Conservation (phyloP, 2,888 invertebrate species). For the Unio delphinus region DNA sequence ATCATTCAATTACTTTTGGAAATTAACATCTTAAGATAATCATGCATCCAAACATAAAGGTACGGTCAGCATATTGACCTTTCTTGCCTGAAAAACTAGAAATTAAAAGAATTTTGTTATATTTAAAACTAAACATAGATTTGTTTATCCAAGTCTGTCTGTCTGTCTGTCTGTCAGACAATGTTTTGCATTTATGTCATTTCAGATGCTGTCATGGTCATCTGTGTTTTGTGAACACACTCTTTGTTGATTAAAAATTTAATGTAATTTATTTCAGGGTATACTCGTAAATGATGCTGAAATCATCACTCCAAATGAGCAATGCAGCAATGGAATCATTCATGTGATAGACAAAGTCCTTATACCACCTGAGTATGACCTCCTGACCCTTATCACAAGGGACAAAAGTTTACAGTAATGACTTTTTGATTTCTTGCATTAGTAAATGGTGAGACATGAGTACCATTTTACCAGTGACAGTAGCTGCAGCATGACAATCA, state of each 20-base stretch:
- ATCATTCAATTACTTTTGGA: too few relatives aligned
- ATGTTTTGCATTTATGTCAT: too few relatives aligned
- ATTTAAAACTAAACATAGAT: too few relatives aligned
- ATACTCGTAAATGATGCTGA: constrained; percentile 73
- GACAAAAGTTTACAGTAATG: constrained; percentile 72
- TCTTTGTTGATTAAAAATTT: not conserved
- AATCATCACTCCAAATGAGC: constrained; percentile 70
- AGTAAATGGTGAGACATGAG: too few relatives aligned
- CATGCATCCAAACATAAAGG: too few relatives aligned
- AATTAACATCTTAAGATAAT: too few relatives aligned
- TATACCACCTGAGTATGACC: constrained; percentile 70
- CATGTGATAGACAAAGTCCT: constrained; percentile 74
- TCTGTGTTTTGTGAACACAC: not conserved
- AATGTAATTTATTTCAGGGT: constrained; percentile 46
- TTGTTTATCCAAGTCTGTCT: too few relatives aligned
- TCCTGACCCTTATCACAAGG: constrained; percentile 70
- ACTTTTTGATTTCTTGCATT: not conserved
- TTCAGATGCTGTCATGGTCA: not conserved
- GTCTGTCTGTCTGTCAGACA: too few relatives aligned
- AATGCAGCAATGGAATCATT: constrained; percentile 73
- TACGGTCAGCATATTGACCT: too few relatives aligned
- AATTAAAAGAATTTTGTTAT: too few relatives aligned
- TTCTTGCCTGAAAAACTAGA: too few relatives aligned
- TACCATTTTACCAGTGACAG: not conserved
- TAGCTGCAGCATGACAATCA: too few relatives aligned